Base-by-base conservation (phyloP, 2,113 vertebrate species). In the Eulacestoma nigropectus region DNA sequence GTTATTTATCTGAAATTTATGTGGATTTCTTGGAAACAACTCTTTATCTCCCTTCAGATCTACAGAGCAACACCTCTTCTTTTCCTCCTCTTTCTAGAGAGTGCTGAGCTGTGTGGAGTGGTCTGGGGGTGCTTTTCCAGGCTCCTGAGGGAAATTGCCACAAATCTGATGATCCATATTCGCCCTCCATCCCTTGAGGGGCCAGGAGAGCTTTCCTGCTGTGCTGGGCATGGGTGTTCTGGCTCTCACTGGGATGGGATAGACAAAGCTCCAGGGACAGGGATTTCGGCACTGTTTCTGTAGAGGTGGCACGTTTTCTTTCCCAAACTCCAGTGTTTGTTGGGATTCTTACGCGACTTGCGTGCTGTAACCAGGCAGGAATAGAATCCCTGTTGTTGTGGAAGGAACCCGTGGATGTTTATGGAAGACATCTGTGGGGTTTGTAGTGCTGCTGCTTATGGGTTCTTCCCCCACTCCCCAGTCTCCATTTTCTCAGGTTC, bases 281-380 rank as follows among this genome's bases (percentile, higher is more conserved):
- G 11, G 5, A 27, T 65, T 74, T 26, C 83, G 67, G 27, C 32
- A 0, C 32, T 29, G 1, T 13, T 59, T 9, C 55, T 91, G 4
- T 21, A 0, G 1, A 4, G 47, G 22, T n/a, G 30, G 49, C 33
- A 4, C 3, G 0, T 30, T 74, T 63, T 63, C n/a, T 76, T 65
- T 37, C n/a, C 41, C 0, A 0, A 29, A 2, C 19, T 44, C 46
- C 37, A 63, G 11, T 9, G 9, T 30, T 69, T 35, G 27, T 39
- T 80, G 19, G 46, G 49, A 12, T 93, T 64, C 35, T 50, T 44
- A 23, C 10, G 57, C 0, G 6, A 9, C 41, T 22, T 16, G 35
- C 3, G 10, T 89, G 65, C 55, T 21, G 25, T 57, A 46, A 33
- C 41, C n/a, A 27, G 74, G 60, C 29, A n/a, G 79, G 64, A 42